Percentiles rank a stretch among this genome's conserved stretches.
Conservation (phyloP, 1,140 invertebrate genomes). For the Mactra quadrangularis region DNA sequence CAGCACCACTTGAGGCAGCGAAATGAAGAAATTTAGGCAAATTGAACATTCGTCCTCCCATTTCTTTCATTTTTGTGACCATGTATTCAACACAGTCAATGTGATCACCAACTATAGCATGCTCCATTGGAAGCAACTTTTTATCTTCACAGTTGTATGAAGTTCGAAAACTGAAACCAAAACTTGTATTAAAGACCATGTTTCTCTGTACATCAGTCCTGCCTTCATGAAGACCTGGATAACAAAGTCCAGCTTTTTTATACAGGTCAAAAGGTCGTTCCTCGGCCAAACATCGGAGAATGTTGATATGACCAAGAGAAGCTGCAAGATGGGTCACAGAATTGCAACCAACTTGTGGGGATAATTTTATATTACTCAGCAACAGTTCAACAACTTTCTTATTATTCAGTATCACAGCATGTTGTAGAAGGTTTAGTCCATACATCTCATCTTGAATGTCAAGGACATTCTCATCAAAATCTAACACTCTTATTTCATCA, state of each 20-base stretch:
- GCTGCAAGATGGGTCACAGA: slow-evolving; percentile 78
- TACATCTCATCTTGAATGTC: slow-evolving; percentile 65
- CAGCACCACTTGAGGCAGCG: slow-evolving; percentile 75
- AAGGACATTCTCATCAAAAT: slow-evolving; percentile 70
- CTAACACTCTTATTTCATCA: not conserved
- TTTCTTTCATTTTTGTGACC: slow-evolving; percentile 40
- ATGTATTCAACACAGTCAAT: slow-evolving; percentile 73
- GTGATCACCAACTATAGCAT: slow-evolving; percentile 73
- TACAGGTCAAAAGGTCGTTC: slow-evolving; percentile 65
- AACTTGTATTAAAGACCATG: too few species aligned
- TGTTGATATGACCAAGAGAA: slow-evolving; percentile 67
- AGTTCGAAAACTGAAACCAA: slow-evolving; percentile 68
- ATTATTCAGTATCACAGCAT: slow-evolving; percentile 65
- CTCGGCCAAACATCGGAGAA: slow-evolving; percentile 73
- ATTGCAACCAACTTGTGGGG: slow-evolving; percentile 69
- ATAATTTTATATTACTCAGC: slow-evolving; percentile 60
- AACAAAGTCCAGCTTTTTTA: slow-evolving; percentile 75
- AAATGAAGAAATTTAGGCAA: slow-evolving; percentile 71
- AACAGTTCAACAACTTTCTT: slow-evolving; percentile 69
- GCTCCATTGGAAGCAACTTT: slow-evolving; percentile 65
- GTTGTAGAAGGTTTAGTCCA: slow-evolving; percentile 75
- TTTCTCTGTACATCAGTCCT: slow-evolving; percentile 63
- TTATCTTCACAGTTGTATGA: slow-evolving; percentile 57
- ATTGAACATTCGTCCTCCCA: slow-evolving; percentile 45
- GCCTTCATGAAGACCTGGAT: slow-evolving; percentile 74